phyloP scores from a whole-genome alignment of 2,113 vertebrate species.

The Ochotona curzoniae region DNA sequence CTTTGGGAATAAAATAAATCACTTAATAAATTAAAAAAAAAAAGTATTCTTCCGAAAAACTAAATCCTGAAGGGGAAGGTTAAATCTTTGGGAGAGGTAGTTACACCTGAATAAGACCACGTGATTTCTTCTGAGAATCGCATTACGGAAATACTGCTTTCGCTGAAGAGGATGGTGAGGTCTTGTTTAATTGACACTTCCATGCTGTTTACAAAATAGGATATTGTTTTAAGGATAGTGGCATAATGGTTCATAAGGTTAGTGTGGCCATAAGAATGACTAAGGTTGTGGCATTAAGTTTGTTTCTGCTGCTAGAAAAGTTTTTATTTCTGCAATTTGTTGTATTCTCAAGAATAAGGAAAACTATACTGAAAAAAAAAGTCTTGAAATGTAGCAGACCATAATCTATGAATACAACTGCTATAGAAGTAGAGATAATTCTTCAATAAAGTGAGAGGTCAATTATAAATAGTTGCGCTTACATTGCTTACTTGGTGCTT shows the following conservation, averaged over 20 bases:
- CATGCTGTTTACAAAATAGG: background rate
- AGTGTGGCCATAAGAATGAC: background rate
- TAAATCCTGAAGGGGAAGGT: background rate
- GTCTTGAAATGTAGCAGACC: background rate
- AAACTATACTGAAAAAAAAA: background rate
- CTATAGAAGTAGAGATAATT: background rate
- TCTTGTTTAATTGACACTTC: slow-evolving; percentile 7
- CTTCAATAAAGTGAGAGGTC: background rate
- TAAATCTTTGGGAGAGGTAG: background rate
- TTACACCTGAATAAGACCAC: background rate
- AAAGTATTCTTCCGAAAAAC: background rate
- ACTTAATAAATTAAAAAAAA: too few species aligned
- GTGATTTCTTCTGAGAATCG: background rate
- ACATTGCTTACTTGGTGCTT: background rate
- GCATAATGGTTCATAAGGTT: background rate
- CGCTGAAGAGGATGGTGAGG: background rate
- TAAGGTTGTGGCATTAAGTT: background rate
- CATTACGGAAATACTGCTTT: background rate
- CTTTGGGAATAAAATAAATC: background rate
- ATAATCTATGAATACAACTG: background rate
- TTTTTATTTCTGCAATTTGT: background rate
- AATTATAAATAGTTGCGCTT: background rate
- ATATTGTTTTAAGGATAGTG: background rate
- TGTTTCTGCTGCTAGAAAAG: background rate
- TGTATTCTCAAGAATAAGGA: background rate